A percentile compares a stretch with the other conserved stretches of the same genome.
These are phyloP conservation scores for Luidia sarsii DNA, from an alignment of 53 echinoderm and acorn worm species.

Conservation along the genomic window DNA sequence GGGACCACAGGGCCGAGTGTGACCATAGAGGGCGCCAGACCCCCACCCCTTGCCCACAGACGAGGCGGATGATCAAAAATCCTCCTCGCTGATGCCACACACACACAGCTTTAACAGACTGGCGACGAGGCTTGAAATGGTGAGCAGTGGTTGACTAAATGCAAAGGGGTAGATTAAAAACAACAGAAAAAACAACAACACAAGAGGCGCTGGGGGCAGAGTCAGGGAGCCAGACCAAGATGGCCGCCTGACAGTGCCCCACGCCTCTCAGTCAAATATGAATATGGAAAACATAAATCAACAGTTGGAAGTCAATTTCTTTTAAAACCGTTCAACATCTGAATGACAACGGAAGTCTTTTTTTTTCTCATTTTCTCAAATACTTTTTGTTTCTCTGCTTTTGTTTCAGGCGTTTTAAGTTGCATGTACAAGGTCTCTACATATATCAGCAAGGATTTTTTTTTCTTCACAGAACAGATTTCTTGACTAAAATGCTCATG, in stretches of 20 bases:
- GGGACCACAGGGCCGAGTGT: slow-evolving; percentile 37
- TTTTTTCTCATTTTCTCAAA: not conserved
- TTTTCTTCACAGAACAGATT: too few relatives aligned
- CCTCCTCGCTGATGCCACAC: slow-evolving; percentile 72
- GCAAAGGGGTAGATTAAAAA: slow-evolving; percentile 59
- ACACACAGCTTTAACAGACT: slow-evolving; percentile 35
- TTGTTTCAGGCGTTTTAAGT: not conserved
- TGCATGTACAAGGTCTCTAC: slow-evolving; percentile 52
- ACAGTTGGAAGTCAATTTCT: slow-evolving; percentile 14
- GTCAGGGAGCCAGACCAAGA: slow-evolving; percentile 51
- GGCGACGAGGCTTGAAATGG: slow-evolving; percentile 60
- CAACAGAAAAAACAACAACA: slow-evolving; percentile 17
- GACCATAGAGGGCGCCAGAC: slow-evolving; percentile 24
- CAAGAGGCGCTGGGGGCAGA: slow-evolving; percentile 9
- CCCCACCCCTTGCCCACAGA: slow-evolving; percentile 33
- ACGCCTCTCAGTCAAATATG: slow-evolving; percentile 32
- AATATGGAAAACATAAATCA: slow-evolving; percentile 63
- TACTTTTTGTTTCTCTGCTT: not conserved
- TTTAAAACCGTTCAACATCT: too few relatives aligned
- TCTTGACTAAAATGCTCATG: not conserved
- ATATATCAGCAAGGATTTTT: not conserved
- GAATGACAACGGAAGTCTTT: too few relatives aligned
- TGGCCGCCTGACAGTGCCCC: slow-evolving; percentile 34
- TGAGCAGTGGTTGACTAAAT: slow-evolving; percentile 54
- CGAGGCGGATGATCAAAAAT: slow-evolving; percentile 98